Conservation (phyloP, 1,140 invertebrate species). For the Neodiprion lecontei region DNA sequence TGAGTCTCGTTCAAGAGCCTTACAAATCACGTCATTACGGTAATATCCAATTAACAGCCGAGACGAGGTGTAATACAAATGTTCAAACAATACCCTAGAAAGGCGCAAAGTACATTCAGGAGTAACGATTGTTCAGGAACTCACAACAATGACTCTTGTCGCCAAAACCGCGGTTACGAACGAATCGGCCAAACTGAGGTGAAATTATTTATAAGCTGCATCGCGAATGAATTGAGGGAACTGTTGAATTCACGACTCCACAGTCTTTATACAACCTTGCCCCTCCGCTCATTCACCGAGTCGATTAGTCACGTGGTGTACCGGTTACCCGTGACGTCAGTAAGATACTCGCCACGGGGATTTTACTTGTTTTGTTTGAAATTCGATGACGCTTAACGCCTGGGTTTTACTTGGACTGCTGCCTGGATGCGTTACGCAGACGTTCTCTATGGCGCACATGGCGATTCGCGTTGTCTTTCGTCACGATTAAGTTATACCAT, state of each 20-base stretch:
- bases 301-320: background rate
- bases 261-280: background rate
- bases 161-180: too few species aligned
- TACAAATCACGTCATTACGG: background rate
- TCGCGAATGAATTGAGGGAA: background rate
- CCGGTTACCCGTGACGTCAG: background rate
- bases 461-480: too few species aligned
- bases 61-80: slow-evolving; percentile 9
- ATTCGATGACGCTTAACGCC: background rate
- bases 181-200: too few species aligned
- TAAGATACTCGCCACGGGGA: background rate
- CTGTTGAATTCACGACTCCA: background rate
- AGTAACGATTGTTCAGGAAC: too few species aligned
- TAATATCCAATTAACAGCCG: background rate
- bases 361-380: background rate
- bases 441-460: too few species aligned
- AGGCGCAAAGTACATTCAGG: slow-evolving; percentile 31
- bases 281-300: background rate
- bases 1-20: too few species aligned
- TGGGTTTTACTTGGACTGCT: background rate
- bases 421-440: too few species aligned
- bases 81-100: slow-evolving; percentile 33
- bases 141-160: too few species aligned
- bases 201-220: background rate
- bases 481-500: too few species aligned